Evolutionary conservation across 2,113 vertebrate species (phyloP).

Genomic region (Pelobates fuscus): DNA sequence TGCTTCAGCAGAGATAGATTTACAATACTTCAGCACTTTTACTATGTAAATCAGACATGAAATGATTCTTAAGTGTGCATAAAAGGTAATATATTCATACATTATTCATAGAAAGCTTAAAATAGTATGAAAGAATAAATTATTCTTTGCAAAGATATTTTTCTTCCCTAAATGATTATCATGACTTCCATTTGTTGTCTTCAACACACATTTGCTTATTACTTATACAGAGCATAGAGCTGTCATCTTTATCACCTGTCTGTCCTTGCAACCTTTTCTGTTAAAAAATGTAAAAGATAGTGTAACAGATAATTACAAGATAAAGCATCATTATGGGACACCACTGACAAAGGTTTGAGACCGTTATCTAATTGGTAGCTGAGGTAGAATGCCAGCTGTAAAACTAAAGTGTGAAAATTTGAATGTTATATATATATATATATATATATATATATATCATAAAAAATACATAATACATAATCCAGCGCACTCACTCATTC

Average conservation of each 20-base stretch:
- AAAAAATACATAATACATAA: too few species aligned
- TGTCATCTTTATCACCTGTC: background rate
- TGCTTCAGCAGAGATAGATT: background rate
- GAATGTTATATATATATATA: too few species aligned
- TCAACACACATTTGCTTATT: background rate
- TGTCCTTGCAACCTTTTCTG: background rate
- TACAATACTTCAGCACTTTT: slow-evolving; percentile 18
- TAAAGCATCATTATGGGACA: too few species aligned
- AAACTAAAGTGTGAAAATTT: too few species aligned
- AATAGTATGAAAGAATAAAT: slow-evolving; percentile 33
- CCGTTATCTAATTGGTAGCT: too few species aligned
- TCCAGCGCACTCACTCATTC: too few species aligned
- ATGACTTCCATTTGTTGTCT: background rate
- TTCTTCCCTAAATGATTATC: slow-evolving; percentile 1
- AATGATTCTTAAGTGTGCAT: slow-evolving; percentile 29
- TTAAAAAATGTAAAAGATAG: background rate
- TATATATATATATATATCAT: too few species aligned
- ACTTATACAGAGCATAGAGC: background rate
- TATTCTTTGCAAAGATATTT: slow-evolving; percentile 7
- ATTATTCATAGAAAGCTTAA: slow-evolving; percentile 42
- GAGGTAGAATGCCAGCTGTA: too few species aligned
- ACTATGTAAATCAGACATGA: slow-evolving; percentile 31
- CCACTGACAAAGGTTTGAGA: too few species aligned
- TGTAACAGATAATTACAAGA: background rate
- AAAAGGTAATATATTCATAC: slow-evolving; percentile 18